Conservation (phyloP, 2,888 invertebrate species). For the Drosophila yooni region DNA sequence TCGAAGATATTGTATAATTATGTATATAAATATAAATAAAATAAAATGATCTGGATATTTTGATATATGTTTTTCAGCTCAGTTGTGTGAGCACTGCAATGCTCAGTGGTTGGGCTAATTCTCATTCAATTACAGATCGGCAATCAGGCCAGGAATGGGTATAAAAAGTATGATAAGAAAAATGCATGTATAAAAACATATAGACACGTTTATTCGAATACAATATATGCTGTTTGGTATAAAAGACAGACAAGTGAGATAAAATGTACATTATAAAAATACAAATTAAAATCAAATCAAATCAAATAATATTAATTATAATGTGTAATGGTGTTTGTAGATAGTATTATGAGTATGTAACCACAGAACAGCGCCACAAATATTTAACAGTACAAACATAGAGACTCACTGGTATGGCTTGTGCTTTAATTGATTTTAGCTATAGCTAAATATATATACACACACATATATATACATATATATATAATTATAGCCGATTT, state of each 20-base stretch:
- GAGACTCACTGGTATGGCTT: conserved; percentile 53
- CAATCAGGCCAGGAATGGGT: not conserved
- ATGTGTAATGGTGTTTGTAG: conserved; percentile 11
- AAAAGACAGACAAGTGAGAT: conserved; percentile 63
- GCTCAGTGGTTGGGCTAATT: not conserved
- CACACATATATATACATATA: not conserved
- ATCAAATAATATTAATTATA: conserved; percentile 13
- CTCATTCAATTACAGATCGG: not conserved
- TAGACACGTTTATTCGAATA: conserved; percentile 64
- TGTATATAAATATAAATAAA: not conserved
- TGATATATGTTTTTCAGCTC: not conserved
- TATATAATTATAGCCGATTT: conserved; percentile 13
- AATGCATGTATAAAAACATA: conserved; percentile 2
- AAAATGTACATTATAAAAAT: conserved; percentile 25
- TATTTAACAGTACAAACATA: conserved; percentile 60
- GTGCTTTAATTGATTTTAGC: conserved; percentile 11
- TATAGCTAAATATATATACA: not conserved
- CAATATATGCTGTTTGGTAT: conserved; percentile 60
- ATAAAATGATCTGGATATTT: not conserved
- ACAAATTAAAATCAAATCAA: conserved; percentile 14
- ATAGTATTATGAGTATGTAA: conserved; percentile 31
- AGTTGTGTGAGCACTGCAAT: not conserved
- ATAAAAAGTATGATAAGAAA: not conserved
- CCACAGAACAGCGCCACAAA: conserved; percentile 40
- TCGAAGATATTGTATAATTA: not conserved